Base-by-base conservation (phyloP, 2,797 vertebrate genomes). In the Sebastes cheni region DNA sequence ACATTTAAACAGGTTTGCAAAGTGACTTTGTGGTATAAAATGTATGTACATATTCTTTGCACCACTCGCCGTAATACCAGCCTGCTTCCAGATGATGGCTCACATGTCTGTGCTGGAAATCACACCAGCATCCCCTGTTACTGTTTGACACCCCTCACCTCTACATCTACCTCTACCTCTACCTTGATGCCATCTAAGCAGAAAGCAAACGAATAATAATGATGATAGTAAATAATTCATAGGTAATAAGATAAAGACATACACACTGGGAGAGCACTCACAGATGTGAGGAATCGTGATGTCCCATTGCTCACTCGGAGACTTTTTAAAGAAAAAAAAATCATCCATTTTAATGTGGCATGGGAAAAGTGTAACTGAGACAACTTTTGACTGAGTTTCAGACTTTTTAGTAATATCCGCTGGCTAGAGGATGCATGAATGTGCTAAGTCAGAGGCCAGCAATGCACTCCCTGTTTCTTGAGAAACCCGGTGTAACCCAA, bases 11-110 rank as follows among this genome's bases (percentile, higher is more conserved):
- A 46, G 14, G 42, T 46, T 46, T 18, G 16, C 42, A 46, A 46
- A 46, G 42, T 46, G 42, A 46, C 42, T 46, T 46, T 46, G 0
- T 18, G 42, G 0, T 46, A 46, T 46, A 7, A 18, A 18, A 18
- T 46, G 14, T 46, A 8, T 18, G 42, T 46, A 46, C 42, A 46
- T 46, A 46, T 46, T 18, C 42, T 46, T 46, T 46, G 42, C 0
- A 46, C 42, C 42, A 50, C 46, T 20, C 18, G 18, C 46, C 46
- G 16, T 20, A 79, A 81, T 67, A 55, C 58, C 25, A 54, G 16
- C 30, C 23, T 50, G 61, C 46, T 52, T 70, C 67, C 52, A 70
- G 72, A 50, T 72, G 78, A 60, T 52, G 64, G 64, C 70, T 81
- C 77, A 79, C 50, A 67, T 78, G 29, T 80, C 70, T 61, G 61